Conservation (phyloP, 2,797 vertebrate species). For the Simalia tracyae region DNA sequence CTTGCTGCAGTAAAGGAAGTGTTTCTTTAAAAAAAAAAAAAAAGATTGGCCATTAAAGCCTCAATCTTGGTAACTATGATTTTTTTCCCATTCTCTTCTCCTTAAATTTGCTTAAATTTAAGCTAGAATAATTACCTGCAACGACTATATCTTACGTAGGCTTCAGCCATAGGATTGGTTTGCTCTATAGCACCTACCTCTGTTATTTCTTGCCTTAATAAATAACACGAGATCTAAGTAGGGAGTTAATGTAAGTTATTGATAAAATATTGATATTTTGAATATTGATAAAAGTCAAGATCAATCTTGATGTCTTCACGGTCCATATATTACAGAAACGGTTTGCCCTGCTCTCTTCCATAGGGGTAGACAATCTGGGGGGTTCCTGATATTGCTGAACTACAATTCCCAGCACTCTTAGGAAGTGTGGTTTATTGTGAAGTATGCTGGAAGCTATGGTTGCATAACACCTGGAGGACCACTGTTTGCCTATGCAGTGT, state of each 20-base stretch:
- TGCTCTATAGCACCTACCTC: not conserved
- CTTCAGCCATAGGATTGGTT: not conserved
- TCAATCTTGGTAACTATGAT: conserved; percentile 11
- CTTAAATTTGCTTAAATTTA: conserved; percentile 34
- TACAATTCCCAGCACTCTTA: not conserved
- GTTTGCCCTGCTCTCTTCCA: not conserved
- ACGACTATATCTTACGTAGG: conserved; percentile 1
- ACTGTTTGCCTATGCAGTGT: not conserved
- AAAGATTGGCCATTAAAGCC: conserved; percentile 11
- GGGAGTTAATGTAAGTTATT: not conserved
- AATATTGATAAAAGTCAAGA: not conserved
- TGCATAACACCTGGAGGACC: not conserved
- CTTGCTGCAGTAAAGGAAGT: conserved; percentile 11
- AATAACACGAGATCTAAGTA: not conserved
- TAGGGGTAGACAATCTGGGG: not conserved
- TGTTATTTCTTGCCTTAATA: conserved; percentile 7
- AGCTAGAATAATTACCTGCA: not conserved
- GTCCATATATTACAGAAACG: not conserved
- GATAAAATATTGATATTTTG: no score
- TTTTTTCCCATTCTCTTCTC: conserved; percentile 29
- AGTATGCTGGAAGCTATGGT: not conserved
- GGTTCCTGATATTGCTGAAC: not conserved
- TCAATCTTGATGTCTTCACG: not conserved
- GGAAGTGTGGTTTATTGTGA: not conserved
- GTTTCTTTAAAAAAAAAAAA: not conserved